Conservation (phyloP, 2,113 vertebrate species). For the Clarias macrocephalus region DNA sequence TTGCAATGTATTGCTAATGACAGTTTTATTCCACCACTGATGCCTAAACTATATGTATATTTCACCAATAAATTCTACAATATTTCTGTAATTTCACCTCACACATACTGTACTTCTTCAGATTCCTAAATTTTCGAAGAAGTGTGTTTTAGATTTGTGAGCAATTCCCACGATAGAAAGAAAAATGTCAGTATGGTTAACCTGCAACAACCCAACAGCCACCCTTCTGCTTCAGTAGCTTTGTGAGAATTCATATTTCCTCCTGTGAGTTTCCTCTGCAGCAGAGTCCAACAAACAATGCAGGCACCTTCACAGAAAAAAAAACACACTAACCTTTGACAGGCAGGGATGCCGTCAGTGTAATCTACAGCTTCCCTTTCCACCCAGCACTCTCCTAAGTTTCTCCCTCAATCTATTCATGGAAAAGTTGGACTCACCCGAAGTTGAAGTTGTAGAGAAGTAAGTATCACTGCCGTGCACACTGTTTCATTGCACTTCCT, state of each 20-base stretch:
- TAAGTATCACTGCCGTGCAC: conserved; percentile 16
- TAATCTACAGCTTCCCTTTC: conserved; percentile 7
- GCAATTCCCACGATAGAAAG: neutral
- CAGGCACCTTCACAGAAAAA: conserved; percentile 6
- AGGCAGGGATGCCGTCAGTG: neutral
- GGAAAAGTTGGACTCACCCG: conserved; percentile 34
- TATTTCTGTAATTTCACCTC: neutral
- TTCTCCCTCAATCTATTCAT: neutral
- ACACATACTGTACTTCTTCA: no score
- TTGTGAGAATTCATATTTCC: conserved; percentile 44
- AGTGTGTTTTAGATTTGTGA: neutral
- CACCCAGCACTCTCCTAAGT: neutral
- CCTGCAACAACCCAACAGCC: neutral
- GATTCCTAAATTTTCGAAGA: neutral
- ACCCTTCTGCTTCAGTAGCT: conserved; percentile 26
- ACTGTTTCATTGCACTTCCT: conserved; percentile 42
- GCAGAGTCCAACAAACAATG: conserved; percentile 11
- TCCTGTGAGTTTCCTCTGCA: conserved; percentile 46
- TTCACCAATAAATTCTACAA: neutral
- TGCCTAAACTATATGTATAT: neutral
- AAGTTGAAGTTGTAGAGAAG: conserved; percentile 10
- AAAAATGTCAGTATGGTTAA: neutral
- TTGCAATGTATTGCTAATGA: neutral
- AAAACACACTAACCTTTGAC: neutral
- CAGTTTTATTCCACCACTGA: neutral